A percentile compares a stretch with the other conserved stretches of the same genome.
phyloP scores from a whole-genome alignment of 2,797 vertebrate genomes.

The Sebastes wilsoni region DNA sequence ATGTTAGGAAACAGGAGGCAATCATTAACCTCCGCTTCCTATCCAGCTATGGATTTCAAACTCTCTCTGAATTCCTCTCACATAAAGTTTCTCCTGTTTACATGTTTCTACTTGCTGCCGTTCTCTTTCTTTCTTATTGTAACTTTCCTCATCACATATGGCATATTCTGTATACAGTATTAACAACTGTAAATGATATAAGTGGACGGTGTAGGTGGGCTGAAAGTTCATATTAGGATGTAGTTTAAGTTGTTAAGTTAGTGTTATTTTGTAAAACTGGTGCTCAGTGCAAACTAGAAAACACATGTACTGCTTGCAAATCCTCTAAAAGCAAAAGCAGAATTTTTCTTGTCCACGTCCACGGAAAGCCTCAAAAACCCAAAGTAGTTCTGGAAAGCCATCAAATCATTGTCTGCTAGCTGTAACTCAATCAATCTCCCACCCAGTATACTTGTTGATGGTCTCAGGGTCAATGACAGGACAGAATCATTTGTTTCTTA shows the following conservation, averaged over 20 bases:
- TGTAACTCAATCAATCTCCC: too few species aligned
- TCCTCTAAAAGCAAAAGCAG: not conserved
- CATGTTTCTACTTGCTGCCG: not conserved
- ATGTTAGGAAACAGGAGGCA: conserved; percentile 45
- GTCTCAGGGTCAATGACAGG: not conserved
- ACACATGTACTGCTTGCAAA: not conserved
- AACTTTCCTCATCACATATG: not conserved
- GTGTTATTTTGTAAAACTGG: not conserved
- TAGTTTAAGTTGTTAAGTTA: not conserved
- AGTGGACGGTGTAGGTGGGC: not conserved
- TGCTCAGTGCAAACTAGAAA: not conserved
- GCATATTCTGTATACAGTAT: not conserved
- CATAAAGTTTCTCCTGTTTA: not conserved
- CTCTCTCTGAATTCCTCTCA: conserved; percentile 4
- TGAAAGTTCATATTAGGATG: not conserved
- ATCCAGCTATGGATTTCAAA: conserved; percentile 9
- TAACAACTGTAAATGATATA: not conserved
- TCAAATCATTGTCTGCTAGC: not conserved
- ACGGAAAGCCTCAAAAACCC: too few species aligned
- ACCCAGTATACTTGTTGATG: too few species aligned
- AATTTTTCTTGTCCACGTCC: too few species aligned
- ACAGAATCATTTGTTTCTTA: not conserved
- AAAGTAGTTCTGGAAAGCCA: too few species aligned
- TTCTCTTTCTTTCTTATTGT: not conserved
- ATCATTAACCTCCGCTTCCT: conserved; percentile 72